A percentile compares a stretch with the other conserved stretches of the same genome.
These are phyloP conservation scores for Cantharis rustica DNA, from an alignment of 2,888 invertebrate species.

Conservation along the genomic window DNA sequence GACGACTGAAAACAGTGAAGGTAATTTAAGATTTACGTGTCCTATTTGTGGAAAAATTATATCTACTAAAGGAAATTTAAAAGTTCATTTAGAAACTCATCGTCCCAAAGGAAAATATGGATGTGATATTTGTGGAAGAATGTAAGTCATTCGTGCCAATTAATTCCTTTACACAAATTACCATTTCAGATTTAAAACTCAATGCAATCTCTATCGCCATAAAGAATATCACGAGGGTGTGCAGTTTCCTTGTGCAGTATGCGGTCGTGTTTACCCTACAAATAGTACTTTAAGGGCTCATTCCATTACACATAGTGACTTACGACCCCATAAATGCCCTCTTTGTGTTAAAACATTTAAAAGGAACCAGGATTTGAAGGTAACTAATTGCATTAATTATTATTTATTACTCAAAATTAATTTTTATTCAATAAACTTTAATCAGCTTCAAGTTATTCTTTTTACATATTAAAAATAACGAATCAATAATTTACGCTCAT, in stretches of 20 bases:
- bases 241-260: constrained; percentile 68
- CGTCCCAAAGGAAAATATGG: constrained; percentile 66
- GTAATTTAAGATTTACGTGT: constrained; percentile 55
- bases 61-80: constrained; percentile 66
- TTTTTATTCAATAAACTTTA: too few species aligned
- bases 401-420: too few species aligned
- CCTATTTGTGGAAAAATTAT: constrained; percentile 66
- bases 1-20: constrained; percentile 41
- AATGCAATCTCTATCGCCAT: constrained; percentile 66
- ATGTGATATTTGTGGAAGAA: constrained; percentile 68
- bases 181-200: constrained; percentile 66
- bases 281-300: constrained; percentile 71
- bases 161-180: constrained; percentile 9
- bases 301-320: constrained; percentile 71
- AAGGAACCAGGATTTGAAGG: constrained; percentile 75
- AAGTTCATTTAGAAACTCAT: constrained; percentile 68
- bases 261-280: constrained; percentile 71
- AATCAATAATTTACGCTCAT: neutral
- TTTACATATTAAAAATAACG: too few species aligned
- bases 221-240: constrained; percentile 65
- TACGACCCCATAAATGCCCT: constrained; percentile 70
- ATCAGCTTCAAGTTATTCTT: too few species aligned
- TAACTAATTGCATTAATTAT: constrained; percentile 40
- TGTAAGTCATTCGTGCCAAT: constrained; percentile 58
- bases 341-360: constrained; percentile 74